phyloP scores from a whole-genome alignment of 2,113 vertebrate genomes.

The Melospiza georgiana region DNA sequence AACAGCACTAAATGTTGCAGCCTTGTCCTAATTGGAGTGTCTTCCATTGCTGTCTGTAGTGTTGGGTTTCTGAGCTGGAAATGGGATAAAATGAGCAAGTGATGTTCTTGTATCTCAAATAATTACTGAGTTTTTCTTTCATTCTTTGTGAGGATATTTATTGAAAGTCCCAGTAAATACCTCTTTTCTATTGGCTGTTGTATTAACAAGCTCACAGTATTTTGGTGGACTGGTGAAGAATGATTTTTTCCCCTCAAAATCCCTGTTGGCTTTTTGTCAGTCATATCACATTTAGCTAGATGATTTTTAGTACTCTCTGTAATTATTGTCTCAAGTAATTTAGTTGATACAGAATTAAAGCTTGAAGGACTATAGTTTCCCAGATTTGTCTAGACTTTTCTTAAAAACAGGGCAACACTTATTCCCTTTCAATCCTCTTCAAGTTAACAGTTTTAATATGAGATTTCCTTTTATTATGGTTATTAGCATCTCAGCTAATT shows the following conservation, averaged over 20 bases:
- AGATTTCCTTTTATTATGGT: background rate
- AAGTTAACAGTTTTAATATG: background rate
- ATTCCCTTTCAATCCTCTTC: background rate
- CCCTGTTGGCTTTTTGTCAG: background rate
- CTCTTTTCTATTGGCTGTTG: background rate
- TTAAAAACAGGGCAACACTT: background rate
- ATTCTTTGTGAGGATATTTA: background rate
- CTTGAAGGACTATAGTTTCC: background rate
- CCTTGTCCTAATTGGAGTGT: background rate
- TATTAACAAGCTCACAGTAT: background rate
- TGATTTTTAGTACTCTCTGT: constrained; percentile 20
- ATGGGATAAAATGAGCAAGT: background rate
- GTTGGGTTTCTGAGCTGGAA: background rate
- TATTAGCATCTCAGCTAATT: background rate
- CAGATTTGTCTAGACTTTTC: constrained; percentile 5
- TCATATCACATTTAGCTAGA: background rate
- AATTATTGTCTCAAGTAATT: constrained; percentile 38
- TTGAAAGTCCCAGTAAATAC: background rate
- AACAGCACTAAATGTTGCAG: background rate
- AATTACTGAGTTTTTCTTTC: background rate
- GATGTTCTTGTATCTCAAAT: background rate
- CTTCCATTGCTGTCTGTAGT: background rate
- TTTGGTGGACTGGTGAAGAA: constrained; percentile 8
- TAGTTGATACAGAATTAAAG: constrained; percentile 3
- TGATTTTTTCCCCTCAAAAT: background rate